Percentiles rank a stretch among this genome's conserved stretches.
phyloP scores from a whole-genome alignment of 2,888 invertebrate species.

The Epiblema foenella region DNA sequence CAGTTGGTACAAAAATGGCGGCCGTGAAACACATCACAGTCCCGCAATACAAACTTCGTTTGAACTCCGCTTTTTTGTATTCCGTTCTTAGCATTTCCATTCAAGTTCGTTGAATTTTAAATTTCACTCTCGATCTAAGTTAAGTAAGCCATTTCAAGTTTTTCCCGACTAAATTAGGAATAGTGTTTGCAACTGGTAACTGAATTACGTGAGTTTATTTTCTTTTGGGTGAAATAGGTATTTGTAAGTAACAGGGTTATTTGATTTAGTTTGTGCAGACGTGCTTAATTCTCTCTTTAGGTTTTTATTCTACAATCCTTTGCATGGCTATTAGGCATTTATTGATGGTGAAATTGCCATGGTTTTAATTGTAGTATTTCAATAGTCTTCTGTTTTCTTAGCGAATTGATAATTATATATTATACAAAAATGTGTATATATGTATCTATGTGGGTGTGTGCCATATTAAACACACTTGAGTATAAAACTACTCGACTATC shows the following conservation, averaged over 20 bases:
- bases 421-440: no score
- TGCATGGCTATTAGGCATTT: no score
- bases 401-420: no score
- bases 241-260: not conserved
- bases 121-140: conserved; percentile 27
- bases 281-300: not conserved
- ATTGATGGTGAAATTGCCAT: no score
- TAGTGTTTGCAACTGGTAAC: conserved; percentile 30
- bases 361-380: no score
- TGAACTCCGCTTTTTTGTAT: conserved; percentile 27
- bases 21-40: conserved; percentile 19
- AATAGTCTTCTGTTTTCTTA: no score
- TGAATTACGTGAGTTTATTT: conserved; percentile 15
- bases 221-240: not conserved
- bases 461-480: not conserved
- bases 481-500: conserved; percentile 18
- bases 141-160: conserved; percentile 24
- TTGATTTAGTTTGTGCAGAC: not conserved
- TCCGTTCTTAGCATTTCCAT: conserved; percentile 26
- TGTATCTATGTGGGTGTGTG: no score
- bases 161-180: conserved; percentile 18
- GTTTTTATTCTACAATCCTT: no score
- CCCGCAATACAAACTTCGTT: conserved; percentile 31
- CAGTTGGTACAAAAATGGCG: not conserved
- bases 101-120: conserved; percentile 35